phyloP scores from a whole-genome alignment of 2,797 vertebrate genomes.

The Cossypha dichroa region DNA sequence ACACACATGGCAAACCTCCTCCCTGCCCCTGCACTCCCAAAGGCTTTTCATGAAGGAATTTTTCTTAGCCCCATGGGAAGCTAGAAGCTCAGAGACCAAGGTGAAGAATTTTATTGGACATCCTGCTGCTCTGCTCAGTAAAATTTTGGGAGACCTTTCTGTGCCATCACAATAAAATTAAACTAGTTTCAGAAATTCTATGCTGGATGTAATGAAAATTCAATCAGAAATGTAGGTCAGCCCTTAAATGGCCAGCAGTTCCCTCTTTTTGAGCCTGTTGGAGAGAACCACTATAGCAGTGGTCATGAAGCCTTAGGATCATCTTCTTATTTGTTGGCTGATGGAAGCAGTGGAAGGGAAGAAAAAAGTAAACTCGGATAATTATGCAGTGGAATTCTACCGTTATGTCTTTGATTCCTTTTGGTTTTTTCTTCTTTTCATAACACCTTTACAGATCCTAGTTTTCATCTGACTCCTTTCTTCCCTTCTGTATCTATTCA shows the following conservation, averaged over 20 bases:
- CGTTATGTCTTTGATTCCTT: not conserved
- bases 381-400: not conserved
- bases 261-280: not conserved
- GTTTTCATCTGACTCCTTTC: not conserved
- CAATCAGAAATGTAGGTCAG: not conserved
- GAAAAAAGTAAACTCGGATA: not conserved
- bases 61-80: not conserved
- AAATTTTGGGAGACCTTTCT: not conserved
- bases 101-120: not conserved
- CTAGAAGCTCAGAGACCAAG: not conserved
- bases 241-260: not conserved
- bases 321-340: not conserved
- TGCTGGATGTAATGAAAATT: not conserved
- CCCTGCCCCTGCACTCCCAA: not conserved
- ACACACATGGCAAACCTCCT: not conserved
- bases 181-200: not conserved
- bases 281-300: not conserved
- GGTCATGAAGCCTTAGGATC: not conserved
- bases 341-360: not conserved
- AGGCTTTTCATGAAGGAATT: not conserved
- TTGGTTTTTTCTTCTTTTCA: not conserved
- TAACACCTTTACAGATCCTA: not conserved
- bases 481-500: not conserved
- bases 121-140: not conserved
- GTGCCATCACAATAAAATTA: not conserved